Conservation (phyloP, 2,113 vertebrate genomes). For the Laticauda colubrina region DNA sequence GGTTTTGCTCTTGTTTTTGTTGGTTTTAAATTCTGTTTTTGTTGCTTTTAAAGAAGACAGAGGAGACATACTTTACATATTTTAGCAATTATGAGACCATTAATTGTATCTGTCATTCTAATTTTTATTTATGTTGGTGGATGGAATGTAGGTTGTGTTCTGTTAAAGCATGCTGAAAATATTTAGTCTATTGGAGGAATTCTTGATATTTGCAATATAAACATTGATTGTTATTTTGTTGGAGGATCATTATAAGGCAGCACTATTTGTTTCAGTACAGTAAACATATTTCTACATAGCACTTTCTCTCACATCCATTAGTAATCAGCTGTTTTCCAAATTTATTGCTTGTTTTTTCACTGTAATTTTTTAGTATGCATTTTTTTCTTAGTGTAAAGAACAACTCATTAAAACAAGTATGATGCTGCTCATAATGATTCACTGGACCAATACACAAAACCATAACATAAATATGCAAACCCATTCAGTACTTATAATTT, state of each 20-base stretch:
- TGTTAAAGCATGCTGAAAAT: slow-evolving; percentile 27
- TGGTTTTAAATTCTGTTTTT: not conserved
- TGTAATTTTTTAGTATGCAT: slow-evolving; percentile 48
- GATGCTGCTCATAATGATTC: slow-evolving; percentile 19
- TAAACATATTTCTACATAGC: slow-evolving; percentile 21
- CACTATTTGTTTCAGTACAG: slow-evolving; percentile 26
- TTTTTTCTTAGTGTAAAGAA: slow-evolving; percentile 35
- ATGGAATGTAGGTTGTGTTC: not conserved
- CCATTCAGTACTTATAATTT: not conserved
- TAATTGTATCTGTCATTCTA: slow-evolving; percentile 30
- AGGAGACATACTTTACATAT: slow-evolving; percentile 9
- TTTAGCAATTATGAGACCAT: slow-evolving; percentile 29
- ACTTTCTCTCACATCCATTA: not conserved
- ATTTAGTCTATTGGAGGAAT: not conserved
- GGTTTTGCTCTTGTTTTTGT: not conserved
- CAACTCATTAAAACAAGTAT: slow-evolving; percentile 55
- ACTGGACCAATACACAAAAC: not conserved
- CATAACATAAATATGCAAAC: accelerated
- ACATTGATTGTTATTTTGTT: slow-evolving; percentile 34
- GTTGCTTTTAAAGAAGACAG: slow-evolving; percentile 14
- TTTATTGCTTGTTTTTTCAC: slow-evolving; percentile 42
- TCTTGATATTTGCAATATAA: not conserved
- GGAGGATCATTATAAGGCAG: slow-evolving; percentile 53
- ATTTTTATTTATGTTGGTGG: slow-evolving; percentile 19
- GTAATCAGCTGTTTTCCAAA: slow-evolving; percentile 25